These are phyloP conservation scores for Dermatemys mawii DNA, from an alignment of 2,113 vertebrate genomes.

Conservation along the genomic window DNA sequence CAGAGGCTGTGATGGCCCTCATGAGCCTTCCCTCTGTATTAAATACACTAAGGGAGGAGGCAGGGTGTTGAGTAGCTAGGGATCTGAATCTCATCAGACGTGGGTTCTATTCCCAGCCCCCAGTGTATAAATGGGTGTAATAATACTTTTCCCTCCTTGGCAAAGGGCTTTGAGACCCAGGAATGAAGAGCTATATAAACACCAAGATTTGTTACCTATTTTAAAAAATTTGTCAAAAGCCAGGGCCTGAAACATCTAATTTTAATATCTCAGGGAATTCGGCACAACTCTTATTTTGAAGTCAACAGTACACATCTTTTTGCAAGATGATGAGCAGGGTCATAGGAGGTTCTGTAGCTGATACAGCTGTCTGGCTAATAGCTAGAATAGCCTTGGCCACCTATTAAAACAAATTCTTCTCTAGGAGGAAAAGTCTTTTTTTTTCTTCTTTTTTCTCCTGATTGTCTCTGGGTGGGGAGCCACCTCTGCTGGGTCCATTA, in stretches of 20 bases:
- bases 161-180: not conserved
- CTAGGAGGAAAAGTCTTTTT: not conserved
- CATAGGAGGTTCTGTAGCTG: not conserved
- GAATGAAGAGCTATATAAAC: not conserved
- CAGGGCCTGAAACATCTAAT: not conserved
- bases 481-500: not conserved
- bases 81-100: no score
- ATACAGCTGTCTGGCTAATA: not conserved
- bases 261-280: not conserved
- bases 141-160: not conserved
- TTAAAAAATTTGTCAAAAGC: not conserved
- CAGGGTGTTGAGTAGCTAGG: not conserved
- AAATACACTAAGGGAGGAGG: not conserved
- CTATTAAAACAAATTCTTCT: fast-evolving
- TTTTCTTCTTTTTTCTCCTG: fast-evolving
- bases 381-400: not conserved
- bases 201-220: not conserved
- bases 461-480: not conserved
- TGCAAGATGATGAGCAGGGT: not conserved
- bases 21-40: not conserved
- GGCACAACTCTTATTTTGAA: not conserved
- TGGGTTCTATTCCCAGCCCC: not conserved
- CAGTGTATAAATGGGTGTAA: not conserved
- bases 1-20: not conserved
- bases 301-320: not conserved